A percentile compares a stretch with the other conserved stretches of the same genome.
Evolutionary conservation across 2,888 invertebrate species (phyloP).

Genomic region (Apeira syringaria): DNA sequence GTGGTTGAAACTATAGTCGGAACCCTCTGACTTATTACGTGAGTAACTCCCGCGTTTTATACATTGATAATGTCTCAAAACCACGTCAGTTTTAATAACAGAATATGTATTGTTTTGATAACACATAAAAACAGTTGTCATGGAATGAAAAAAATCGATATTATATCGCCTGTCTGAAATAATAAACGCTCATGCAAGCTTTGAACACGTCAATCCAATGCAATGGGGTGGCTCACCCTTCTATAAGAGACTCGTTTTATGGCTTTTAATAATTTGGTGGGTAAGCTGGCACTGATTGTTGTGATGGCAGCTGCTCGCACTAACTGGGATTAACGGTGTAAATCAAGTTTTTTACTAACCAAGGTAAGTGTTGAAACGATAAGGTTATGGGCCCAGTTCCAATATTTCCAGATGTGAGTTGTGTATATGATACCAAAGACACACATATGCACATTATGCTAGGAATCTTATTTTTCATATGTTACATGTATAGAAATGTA

Average conservation of each 20-base stretch:
- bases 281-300: constrained; percentile 80
- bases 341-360: constrained; percentile 53
- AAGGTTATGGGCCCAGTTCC: constrained; percentile 41
- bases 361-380: constrained; percentile 51
- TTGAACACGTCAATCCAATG: constrained; percentile 66
- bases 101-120: background rate
- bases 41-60: too few relatives aligned
- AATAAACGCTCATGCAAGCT: constrained; percentile 71
- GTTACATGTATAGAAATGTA: too few relatives aligned
- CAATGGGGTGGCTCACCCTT: constrained; percentile 76
- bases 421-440: too few relatives aligned
- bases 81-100: too few relatives aligned
- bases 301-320: constrained; percentile 69
- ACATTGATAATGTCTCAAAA: too few relatives aligned
- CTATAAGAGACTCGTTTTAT: constrained; percentile 75
- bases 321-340: constrained; percentile 65
- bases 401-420: constrained; percentile 38
- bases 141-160: constrained; percentile 60
- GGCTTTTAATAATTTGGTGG: constrained; percentile 80
- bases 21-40: too few relatives aligned
- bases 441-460: too few relatives aligned
- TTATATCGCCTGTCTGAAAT: constrained; percentile 64
- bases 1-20: too few relatives aligned
- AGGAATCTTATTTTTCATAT: too few relatives aligned
- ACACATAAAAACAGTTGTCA: constrained; percentile 22